Evolutionary conservation across 2,797 vertebrate species (phyloP), one percentile per base, ranked within the genome.

Genomic region (Liasis olivaceus): DNA sequence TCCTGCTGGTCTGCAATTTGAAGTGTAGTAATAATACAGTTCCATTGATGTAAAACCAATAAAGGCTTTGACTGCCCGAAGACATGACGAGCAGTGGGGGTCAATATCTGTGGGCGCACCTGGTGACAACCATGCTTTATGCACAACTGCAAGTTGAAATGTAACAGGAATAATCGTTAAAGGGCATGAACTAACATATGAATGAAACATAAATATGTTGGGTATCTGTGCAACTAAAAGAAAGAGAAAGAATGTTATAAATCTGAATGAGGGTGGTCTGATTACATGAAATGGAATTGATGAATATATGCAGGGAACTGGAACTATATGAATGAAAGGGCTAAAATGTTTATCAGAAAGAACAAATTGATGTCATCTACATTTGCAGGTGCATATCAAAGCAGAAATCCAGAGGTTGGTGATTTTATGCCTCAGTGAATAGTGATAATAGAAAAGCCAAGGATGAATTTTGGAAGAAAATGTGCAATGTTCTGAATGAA

Each of bases 1-100:
- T 59, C 28, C 6, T 58, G 95, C 91, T 90, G 89, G 60, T 95
- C 7, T 0, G 87, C 95, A 81, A 47, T 42, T 24, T 81, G 72
- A 47, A 6, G 0, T 81, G 72, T 81, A 81, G 8, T 47, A 81
- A 81, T 81, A 81, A 81, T 47, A 47, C 36, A 5, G 9, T 81
- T 81, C 72, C 9, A 81, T 3, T 47, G 72, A 42, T 81, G 3
- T 81, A 47, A 81, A 81, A 47, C 36, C 11, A 47, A 8, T 24
- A 81, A 81, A 81, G 36, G 36, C 72, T 20, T 81, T 81, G 72
- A 47, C 36, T 24, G 17, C 36, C 72, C 36, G 42, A 42, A 77
- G 36, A 36, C 36, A 77, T 11, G 36, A 77, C 22, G 72, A 20
- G 42, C 36, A 47, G 17, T 17, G 42, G 72, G 20, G 36, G 36